Evolutionary conservation across 2,797 vertebrate species (phyloP), one percentile per base, ranked within the genome.

Genomic region (Neolamprologus multifasciatus): DNA sequence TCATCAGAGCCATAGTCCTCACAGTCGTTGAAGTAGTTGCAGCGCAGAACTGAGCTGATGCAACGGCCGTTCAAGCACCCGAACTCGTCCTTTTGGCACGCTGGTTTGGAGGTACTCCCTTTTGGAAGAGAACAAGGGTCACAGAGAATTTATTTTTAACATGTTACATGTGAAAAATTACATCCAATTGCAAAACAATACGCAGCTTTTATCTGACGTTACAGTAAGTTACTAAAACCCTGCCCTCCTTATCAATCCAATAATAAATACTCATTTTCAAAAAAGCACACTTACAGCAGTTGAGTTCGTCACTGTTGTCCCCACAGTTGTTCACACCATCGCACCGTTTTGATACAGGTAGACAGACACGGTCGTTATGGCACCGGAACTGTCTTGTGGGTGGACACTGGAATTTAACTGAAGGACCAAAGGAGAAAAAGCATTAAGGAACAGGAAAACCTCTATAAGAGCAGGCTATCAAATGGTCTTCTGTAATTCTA

Each of bases 11-110:
- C 98, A 4, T 97, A 97, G 2, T 99, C 99, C 26, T 98, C 98
- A 0, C 98, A 99, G 97, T 99, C 98, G 0, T 99, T 98, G 3
- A 99, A 99, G 95, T 97, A 97, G 93, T 99, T 97, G 95, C 99
- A 99, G 88, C 96, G 97, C 76, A 98, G 96, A 6, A 90, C 92
- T 67, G 96, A 91, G 2, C 96, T 97, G 82, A 99, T 97, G 94
- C 98, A 99, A 52, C 93, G 97, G 80, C 97, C 97, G 48, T 95
- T 98, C 33, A 93, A 91, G 74, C 98, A 99, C 78, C 94, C 96
- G 92, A 99, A 99, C 92, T 98, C 97, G 0, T 97, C 96, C 95
- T 99, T 99, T 82, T 97, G 97, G 85, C 97, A 97, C 21, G 94
- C 13, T 2, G 89, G 87, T 9, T 82, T 95, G 78, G 2, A 85